Evolutionary conservation across 1,140 invertebrate genomes (phyloP).

Genomic region (Pseudomyrmex sp.): DNA sequence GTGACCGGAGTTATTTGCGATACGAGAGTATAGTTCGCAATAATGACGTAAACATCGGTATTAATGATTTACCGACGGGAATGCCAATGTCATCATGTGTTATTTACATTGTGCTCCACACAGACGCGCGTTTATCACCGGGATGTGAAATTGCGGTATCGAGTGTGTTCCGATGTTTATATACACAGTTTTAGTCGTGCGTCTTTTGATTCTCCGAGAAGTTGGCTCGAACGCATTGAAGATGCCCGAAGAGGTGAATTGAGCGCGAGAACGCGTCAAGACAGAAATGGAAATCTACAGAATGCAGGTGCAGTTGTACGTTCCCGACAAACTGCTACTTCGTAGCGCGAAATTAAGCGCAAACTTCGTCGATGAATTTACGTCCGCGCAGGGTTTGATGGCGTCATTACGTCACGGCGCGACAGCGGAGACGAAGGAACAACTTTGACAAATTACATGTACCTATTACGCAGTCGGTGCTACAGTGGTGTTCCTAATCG

Average conservation of each 20-base stretch:
- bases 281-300: slow-evolving; percentile 46
- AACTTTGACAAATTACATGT: slow-evolving; percentile 62
- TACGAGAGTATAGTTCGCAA: background rate
- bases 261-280: slow-evolving; percentile 7
- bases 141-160: background rate
- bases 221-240: background rate
- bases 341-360: slow-evolving; percentile 52
- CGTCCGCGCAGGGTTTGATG: slow-evolving; percentile 29
- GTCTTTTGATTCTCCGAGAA: slow-evolving; percentile 1
- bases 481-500: background rate
- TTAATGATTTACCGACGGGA: background rate
- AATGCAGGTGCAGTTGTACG: slow-evolving; percentile 2
- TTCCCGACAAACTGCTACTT: background rate
- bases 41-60: slow-evolving; percentile 10
- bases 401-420: slow-evolving; percentile 43
- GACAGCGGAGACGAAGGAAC: slow-evolving; percentile 48
- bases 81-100: background rate
- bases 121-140: background rate
- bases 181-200: background rate
- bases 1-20: slow-evolving; percentile 9
- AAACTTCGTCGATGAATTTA: slow-evolving; percentile 64
- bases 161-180: background rate
- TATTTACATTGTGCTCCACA: background rate
- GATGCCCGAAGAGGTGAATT: background rate
- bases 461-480: slow-evolving; percentile 20